Evolutionary conservation across 2,888 invertebrate genomes (phyloP), one percentile per base, ranked within the genome.

Genomic region (Leucoma salicis): DNA sequence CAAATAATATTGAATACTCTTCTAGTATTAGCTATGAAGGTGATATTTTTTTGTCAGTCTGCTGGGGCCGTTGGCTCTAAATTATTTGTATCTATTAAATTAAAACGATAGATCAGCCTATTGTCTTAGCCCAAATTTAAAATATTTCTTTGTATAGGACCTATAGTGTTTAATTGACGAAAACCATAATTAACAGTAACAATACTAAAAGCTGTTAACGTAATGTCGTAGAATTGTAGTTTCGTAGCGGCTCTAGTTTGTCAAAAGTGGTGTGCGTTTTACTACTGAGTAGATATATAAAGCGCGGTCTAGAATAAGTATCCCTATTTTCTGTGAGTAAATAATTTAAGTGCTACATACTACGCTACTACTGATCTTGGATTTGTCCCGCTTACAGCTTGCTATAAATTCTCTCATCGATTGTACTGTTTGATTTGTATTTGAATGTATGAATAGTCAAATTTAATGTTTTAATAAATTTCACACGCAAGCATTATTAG

Each of bases 191-290:
- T 34, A 51, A 31, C 51, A 58, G 44, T 39, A 14, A 21, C 55
- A 53, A 44, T 42, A 27, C 4, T 27, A 27, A 27, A n/a, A 27
- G 13, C 12, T 12, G 13, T 13, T 13, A 2, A n/a, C 29, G 13
- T 29, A 29, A 13, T 45, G 28, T 46, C 46, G 50, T 60, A 60
- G 63, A 39, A 42, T 39, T 46, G 63, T 61, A 61, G 62, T 57
- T 42, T 52, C 34, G 52, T 47, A 45, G 51, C 61, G 57, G 57
- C 43, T 46, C 45, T 59, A 51, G 53, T 51, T 42, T 47, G 42
- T 15, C 41, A 42, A 53, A 37, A 31, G 58, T 50, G 34, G 39
- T 45, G 34, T 36, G 21, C 56, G n/a, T n/a, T 46, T 44, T 49
- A 44, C 16, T 35, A 21, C 25, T 50, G 45, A 42, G 31, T 55